A percentile compares a stretch with the other conserved stretches of the same genome.
Conservation (phyloP, 2,113 vertebrate species). For the Ornithorhynchus anatinus region DNA sequence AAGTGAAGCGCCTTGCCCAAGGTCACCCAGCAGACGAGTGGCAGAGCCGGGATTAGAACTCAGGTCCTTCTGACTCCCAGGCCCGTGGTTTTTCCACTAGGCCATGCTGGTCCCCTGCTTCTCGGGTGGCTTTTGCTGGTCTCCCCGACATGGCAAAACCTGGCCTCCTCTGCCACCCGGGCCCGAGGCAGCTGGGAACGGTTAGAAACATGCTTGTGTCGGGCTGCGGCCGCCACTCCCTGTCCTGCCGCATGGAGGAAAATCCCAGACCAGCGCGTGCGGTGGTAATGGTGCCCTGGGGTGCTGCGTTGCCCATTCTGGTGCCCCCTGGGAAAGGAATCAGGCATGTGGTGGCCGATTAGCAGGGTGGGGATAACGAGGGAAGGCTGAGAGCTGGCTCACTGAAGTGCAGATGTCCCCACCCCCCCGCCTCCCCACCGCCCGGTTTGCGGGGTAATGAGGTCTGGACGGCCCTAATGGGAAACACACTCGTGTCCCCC, state of each 20-base stretch:
- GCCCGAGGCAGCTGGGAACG: conserved; percentile 73
- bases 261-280: conserved; percentile 54
- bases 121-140: conserved; percentile 72
- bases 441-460: conserved; percentile 50
- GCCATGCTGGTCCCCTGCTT: no score
- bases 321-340: conserved; percentile 55
- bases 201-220: conserved; percentile 67
- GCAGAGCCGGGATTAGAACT: no score
- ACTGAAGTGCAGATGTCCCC: conserved; percentile 48
- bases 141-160: conserved; percentile 70
- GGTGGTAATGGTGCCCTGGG: conserved; percentile 49
- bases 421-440: no score
- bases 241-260: conserved; percentile 57
- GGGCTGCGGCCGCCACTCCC: conserved; percentile 45
- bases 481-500: conserved; percentile 36
- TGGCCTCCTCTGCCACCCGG: conserved; percentile 71
- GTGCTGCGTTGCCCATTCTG: conserved; percentile 39
- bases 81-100: no score
- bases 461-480: conserved; percentile 24
- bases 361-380: conserved; percentile 62
- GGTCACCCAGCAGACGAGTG: no score
- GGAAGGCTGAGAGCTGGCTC: conserved; percentile 47
- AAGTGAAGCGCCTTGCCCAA: no score
- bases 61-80: no score
- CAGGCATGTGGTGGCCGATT: conserved; percentile 52